Percentiles rank a stretch among this genome's conserved stretches.
These are phyloP conservation scores for Drosophila subobscura DNA, from an alignment of 1,140 invertebrate genomes.

Conservation along the genomic window DNA sequence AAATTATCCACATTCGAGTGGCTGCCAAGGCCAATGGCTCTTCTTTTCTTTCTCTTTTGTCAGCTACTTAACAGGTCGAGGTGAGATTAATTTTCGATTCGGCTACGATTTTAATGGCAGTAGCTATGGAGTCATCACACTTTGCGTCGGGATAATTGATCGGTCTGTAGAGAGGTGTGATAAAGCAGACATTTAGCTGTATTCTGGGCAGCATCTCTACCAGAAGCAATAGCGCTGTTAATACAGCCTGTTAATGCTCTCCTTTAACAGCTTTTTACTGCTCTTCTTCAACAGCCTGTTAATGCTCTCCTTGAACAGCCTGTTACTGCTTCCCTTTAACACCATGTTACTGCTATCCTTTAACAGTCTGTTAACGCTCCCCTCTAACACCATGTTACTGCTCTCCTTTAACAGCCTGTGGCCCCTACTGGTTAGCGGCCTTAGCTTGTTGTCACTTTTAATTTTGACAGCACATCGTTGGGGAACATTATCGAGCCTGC, in stretches of 20 bases:
- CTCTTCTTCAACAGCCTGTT: no score
- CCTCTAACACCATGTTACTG: no score
- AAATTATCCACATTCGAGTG: conserved; percentile 61
- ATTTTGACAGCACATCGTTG: no score
- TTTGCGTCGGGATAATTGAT: conserved; percentile 6
- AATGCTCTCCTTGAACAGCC: no score
- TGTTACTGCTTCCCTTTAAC: no score
- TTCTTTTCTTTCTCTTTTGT: conserved; percentile 1
- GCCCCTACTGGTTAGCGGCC: no score
- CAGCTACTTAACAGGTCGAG: conserved; percentile 19
- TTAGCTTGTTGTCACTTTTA: no score
- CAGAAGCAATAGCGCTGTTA: not conserved
- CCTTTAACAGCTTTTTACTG: no score
- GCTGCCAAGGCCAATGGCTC: conserved; percentile 39
- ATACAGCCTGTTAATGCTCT: not conserved
- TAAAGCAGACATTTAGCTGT: conserved; percentile 2
- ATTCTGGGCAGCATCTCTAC: conserved; percentile 5
- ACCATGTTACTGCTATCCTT: no score
- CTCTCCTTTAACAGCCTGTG: no score
- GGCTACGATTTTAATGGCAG: conserved; percentile 31
- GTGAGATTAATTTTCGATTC: conserved; percentile 22
- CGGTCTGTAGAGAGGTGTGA: conserved; percentile 5
- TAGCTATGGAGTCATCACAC: conserved; percentile 29
- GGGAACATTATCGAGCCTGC: no score
- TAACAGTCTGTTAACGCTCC: no score